Percentiles rank a stretch among this genome's conserved stretches.
These are phyloP conservation scores for Dorcus hopei DNA, from an alignment of 2,888 invertebrate species.

Conservation along the genomic window DNA sequence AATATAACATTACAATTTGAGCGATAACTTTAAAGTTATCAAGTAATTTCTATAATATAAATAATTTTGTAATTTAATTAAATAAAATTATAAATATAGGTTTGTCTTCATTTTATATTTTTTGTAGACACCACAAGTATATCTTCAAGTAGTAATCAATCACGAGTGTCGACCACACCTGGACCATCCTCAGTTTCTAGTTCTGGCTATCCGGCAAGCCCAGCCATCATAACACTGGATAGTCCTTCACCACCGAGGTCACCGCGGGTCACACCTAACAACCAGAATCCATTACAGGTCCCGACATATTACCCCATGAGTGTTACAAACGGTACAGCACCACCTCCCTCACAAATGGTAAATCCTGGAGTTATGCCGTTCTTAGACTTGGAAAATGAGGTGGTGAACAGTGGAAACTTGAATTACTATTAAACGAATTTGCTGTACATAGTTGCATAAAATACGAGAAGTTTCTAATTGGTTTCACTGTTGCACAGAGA, in stretches of 20 bases:
- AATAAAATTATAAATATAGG: too few relatives aligned
- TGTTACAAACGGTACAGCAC: slow-evolving; percentile 13
- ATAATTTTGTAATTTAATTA: too few relatives aligned
- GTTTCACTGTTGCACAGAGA: too few relatives aligned
- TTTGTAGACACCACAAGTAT: slow-evolving; percentile 46
- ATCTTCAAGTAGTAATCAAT: slow-evolving; percentile 49
- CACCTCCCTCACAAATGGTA: slow-evolving; percentile 18
- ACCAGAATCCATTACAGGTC: slow-evolving; percentile 2
- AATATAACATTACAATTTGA: too few relatives aligned
- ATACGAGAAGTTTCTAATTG: too few relatives aligned
- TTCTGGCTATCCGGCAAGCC: slow-evolving; percentile 60
- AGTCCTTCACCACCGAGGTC: slow-evolving; percentile 60
- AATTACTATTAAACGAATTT: slow-evolving; percentile 13
- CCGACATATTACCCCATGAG: slow-evolving; percentile 1
- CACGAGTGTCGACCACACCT: slow-evolving; percentile 43
- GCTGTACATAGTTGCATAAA: too few relatives aligned
- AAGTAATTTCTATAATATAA: too few relatives aligned
- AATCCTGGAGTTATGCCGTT: slow-evolving; percentile 36
- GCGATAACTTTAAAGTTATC: too few relatives aligned
- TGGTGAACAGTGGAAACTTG: slow-evolving; percentile 28
- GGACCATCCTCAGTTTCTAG: slow-evolving; percentile 55
- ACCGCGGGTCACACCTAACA: slow-evolving; percentile 26
- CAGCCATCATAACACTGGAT: slow-evolving; percentile 61
- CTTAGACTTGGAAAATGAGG: slow-evolving; percentile 43
- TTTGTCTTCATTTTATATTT: slow-evolving; percentile 3